These are phyloP conservation scores for Apotomis turbidana DNA, from an alignment of 2,888 invertebrate species.

Conservation along the genomic window DNA sequence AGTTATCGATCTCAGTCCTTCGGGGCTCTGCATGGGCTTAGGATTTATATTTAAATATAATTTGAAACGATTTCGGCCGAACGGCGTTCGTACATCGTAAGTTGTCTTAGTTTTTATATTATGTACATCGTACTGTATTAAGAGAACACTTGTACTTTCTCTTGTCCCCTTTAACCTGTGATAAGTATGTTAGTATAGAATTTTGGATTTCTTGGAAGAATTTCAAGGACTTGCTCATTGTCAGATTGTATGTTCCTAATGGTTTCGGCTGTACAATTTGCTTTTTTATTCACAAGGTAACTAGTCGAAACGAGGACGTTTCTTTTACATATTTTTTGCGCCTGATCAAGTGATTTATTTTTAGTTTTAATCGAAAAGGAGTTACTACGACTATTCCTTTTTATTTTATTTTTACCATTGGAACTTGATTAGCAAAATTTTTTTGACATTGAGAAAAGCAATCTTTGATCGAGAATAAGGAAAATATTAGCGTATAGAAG, in stretches of 20 bases:
- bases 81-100: constrained; percentile 68
- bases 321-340: constrained; percentile 64
- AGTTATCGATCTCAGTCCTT: constrained; percentile 81
- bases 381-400: constrained; percentile 61
- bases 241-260: constrained; percentile 78
- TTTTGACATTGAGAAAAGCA: constrained; percentile 24
- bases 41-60: constrained; percentile 66
- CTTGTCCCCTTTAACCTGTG: constrained; percentile 84
- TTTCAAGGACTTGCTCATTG: constrained; percentile 77
- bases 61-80: constrained; percentile 61
- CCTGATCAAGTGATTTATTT: constrained; percentile 51
- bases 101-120: constrained; percentile 77
- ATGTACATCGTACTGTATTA: constrained; percentile 72
- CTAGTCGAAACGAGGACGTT: constrained; percentile 68
- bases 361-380: constrained; percentile 50
- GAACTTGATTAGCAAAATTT: constrained; percentile 25
- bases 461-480: constrained; percentile 8
- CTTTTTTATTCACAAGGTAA: constrained; percentile 65
- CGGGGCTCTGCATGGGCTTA: constrained; percentile 72
- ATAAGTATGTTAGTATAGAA: constrained; percentile 82
- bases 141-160: constrained; percentile 82
- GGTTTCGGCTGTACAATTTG: constrained; percentile 75
- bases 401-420: constrained; percentile 35
- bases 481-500: constrained; percentile 4
- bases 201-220: constrained; percentile 75